These are phyloP conservation scores for Axea sp. DNA, from an alignment of 2,888 invertebrate genomes.

Conservation along the genomic window DNA sequence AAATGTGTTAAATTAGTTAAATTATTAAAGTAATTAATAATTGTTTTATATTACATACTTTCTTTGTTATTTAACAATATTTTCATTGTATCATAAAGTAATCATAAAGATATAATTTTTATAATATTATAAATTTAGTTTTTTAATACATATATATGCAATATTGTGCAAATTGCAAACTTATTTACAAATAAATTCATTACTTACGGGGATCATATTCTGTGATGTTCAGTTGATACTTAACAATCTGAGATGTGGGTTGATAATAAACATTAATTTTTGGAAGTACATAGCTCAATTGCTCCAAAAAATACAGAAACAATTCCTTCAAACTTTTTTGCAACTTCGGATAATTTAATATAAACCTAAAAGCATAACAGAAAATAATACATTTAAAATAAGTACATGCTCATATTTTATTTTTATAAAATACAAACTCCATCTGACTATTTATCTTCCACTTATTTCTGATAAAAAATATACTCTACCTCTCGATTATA, in stretches of 20 bases:
- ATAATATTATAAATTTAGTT: neutral
- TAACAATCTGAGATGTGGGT: conserved; percentile 71
- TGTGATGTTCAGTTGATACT: conserved; percentile 84
- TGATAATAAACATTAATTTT: conserved; percentile 78
- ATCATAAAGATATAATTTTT: conserved; percentile 1
- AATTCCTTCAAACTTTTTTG: conserved; percentile 83
- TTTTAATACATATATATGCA: too few species aligned
- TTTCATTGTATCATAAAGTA: too few species aligned
- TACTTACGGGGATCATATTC: conserved; percentile 82
- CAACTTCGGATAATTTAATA: conserved; percentile 86
- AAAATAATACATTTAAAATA: too few species aligned
- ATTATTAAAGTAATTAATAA: too few species aligned
- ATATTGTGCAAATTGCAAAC: neutral
- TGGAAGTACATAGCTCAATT: conserved; percentile 81
- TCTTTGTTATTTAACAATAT: too few species aligned
- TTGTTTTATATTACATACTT: too few species aligned
- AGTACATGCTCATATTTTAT: too few species aligned
- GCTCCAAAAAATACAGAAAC: conserved; percentile 83
- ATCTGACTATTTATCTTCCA: too few species aligned
- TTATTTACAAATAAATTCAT: neutral
- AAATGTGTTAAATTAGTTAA: too few species aligned
- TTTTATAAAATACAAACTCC: too few species aligned
- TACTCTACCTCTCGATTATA: too few species aligned
- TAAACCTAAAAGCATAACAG: conserved; percentile 81
- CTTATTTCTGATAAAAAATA: too few species aligned